Evolutionary conservation across 2,888 invertebrate species (phyloP).

Genomic region (Neria commutata): DNA sequence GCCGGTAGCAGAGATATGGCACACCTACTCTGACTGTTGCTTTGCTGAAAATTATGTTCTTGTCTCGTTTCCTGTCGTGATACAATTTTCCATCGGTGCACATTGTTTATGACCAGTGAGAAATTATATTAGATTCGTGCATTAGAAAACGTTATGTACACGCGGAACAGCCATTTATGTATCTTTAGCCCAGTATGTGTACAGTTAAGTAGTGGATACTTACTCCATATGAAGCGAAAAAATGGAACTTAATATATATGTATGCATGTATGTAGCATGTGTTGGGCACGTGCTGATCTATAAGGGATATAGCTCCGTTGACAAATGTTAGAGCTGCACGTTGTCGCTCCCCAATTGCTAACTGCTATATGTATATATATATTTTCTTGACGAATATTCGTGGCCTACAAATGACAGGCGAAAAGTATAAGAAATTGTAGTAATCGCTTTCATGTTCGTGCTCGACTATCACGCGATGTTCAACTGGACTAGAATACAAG

Average conservation of each 20-base stretch:
- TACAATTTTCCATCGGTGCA: constrained; percentile 60
- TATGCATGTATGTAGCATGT: not conserved
- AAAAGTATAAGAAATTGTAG: constrained; percentile 26
- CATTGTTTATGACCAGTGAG: constrained; percentile 25
- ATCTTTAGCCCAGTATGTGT: no score
- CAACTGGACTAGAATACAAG: no score
- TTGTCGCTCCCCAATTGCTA: constrained; percentile 21
- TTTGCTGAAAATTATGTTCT: constrained; percentile 57
- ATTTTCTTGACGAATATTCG: constrained; percentile 18
- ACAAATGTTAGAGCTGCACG: constrained; percentile 51
- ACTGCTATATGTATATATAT: no score
- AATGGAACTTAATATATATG: not conserved
- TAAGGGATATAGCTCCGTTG: constrained; percentile 28
- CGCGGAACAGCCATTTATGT: no score
- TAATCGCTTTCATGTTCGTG: constrained; percentile 20
- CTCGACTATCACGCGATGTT: no score
- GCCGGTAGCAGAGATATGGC: constrained; percentile 29
- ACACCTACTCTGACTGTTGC: constrained; percentile 9
- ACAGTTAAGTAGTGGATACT: no score
- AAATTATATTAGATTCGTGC: not conserved
- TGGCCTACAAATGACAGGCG: constrained; percentile 45
- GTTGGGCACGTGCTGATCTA: not conserved
- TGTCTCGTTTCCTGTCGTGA: constrained; percentile 63
- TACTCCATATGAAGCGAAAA: no score
- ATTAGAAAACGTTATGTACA: not conserved